Conservation (phyloP, 2,113 vertebrate species). For the Spea bombifrons region DNA sequence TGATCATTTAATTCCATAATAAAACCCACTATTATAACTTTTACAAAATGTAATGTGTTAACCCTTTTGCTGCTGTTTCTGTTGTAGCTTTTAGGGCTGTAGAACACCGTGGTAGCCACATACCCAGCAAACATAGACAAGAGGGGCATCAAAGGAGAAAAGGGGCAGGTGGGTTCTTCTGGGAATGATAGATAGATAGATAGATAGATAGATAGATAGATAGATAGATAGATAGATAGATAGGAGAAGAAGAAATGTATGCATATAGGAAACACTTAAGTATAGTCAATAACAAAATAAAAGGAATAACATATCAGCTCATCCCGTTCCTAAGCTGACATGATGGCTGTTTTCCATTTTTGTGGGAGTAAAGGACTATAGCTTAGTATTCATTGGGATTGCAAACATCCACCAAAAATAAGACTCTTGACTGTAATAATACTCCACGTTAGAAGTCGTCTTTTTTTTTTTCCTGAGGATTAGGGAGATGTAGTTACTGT, state of each 20-base stretch:
- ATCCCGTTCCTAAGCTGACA: no score
- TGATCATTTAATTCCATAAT: no score
- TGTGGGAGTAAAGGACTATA: background rate
- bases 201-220: slow-evolving; percentile 9
- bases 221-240: slow-evolving; percentile 4
- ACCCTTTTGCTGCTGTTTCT: no score
- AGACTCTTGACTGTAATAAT: background rate
- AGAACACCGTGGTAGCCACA: no score
- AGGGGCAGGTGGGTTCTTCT: no score
- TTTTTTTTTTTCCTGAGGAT: slow-evolving; percentile 34
- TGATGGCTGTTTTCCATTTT: background rate
- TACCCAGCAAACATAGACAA: no score
- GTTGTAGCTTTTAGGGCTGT: no score
- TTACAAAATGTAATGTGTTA: no score
- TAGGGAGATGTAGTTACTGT: slow-evolving; percentile 11
- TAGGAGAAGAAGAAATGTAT: background rate
- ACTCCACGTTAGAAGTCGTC: slow-evolving; percentile 26
- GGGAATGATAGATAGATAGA: background rate
- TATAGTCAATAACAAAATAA: no score
- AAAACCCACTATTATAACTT: no score
- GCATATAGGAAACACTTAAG: background rate
- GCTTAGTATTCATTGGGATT: slow-evolving; percentile 32
- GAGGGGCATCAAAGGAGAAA: no score
- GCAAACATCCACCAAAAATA: slow-evolving; percentile 22
- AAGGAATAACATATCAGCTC: no score